Evolutionary conservation across 2,797 vertebrate species (phyloP).

Genomic region (Trachurus trachurus): DNA sequence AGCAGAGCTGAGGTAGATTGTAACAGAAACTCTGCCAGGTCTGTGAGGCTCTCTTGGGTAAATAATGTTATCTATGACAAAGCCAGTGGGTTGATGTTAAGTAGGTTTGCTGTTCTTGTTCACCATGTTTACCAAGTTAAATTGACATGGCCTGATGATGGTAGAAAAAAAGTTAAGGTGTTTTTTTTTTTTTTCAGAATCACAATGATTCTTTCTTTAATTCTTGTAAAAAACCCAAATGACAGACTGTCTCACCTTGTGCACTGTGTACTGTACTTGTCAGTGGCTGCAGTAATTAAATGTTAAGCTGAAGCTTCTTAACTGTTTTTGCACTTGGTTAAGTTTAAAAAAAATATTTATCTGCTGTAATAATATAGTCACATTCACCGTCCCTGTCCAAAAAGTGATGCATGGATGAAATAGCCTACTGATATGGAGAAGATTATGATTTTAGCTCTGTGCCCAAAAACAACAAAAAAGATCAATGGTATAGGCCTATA

Average conservation of each 20-base stretch:
- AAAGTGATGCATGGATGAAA: slow-evolving; percentile 11
- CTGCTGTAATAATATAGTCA: neutral
- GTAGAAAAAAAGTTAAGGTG: neutral
- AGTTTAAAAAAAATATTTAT: slow-evolving; percentile 21
- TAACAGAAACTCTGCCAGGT: neutral
- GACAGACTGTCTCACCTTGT: slow-evolving; percentile 3
- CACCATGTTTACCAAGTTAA: neutral
- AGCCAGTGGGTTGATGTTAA: neutral
- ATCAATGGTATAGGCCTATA: no score
- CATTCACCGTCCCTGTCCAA: slow-evolving; percentile 6
- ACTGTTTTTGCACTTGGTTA: slow-evolving; percentile 42
- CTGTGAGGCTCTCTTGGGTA: neutral
- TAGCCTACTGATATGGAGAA: neutral
- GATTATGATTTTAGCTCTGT: neutral
- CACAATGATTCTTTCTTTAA: slow-evolving; percentile 14
- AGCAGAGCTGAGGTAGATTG: neutral
- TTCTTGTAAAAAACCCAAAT: neutral
- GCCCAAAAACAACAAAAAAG: neutral
- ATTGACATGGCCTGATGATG: neutral
- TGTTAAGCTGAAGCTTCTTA: slow-evolving; percentile 33
- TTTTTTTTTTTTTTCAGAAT: neutral
- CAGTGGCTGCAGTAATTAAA: slow-evolving; percentile 40
- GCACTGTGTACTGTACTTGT: slow-evolving; percentile 48
- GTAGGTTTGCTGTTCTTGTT: neutral
- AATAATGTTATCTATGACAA: neutral